Evolutionary conservation across 2,888 invertebrate genomes (phyloP), one percentile per base, ranked within the genome.

Genomic region (Nomada hirtipes): DNA sequence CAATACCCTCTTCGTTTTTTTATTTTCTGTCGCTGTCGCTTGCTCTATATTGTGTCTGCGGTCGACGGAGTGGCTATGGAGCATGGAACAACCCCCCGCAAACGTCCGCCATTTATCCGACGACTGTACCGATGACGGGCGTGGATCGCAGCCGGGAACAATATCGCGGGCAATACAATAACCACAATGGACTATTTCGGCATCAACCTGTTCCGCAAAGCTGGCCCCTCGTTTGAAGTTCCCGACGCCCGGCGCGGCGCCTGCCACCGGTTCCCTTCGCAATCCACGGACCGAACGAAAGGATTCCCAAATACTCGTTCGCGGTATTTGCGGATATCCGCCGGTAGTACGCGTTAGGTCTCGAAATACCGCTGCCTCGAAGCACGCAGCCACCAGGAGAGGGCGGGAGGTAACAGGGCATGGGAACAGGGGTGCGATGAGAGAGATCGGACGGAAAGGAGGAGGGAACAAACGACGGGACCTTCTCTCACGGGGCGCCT

Each of bases 241-340:
- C 60, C 78, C 82, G 79, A 75, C 82, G 76, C 81, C 68, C 61
- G 29, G 18, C 60, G 68, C n/a, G 74, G 63, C 76, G 63, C 50
- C 52, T 52, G 26, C 44, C 50, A 13, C n/a, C 53, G 23, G 50
- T 10, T n/a, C 57, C 10, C 61, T 26, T 68, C 73, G 44, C 60
- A 42, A 68, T 73, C 59, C 63, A 29, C 10, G 60, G 42, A 20
- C 53, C 64, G 53, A 72, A 69, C 76, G 69, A 60, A 70, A 50
- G 79, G 64, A 71, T 69, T 64, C 75, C 84, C 76, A 82, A 86
- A 84, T 84, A 84, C 81, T 82, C 86, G 63, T 71, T 47, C 79
- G 80, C 79, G 86, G 80, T 88, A 87, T 88, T 87, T 88, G 84
- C 84, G 86, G 86, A 84, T 88, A 84, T 86, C 86, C 86, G 82